A percentile compares a stretch with the other conserved stretches of the same genome.
Conservation (phyloP, 2,113 vertebrate species). For the Cyprinodon brontotheroides region DNA sequence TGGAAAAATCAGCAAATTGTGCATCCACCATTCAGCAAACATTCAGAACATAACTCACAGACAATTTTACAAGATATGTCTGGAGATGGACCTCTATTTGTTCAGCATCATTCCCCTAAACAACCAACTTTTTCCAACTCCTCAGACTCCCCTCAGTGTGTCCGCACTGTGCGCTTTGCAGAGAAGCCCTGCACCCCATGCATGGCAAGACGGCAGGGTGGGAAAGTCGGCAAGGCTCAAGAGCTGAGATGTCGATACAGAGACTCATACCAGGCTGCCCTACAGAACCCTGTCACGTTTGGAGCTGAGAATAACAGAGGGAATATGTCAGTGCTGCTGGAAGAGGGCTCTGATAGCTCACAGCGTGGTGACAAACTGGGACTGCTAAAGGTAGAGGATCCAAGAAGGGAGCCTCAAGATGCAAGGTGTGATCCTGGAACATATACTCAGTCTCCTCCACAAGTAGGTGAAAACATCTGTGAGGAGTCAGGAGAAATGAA, state of each 20-base stretch:
- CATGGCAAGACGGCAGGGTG: conserved; percentile 73
- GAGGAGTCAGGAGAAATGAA: conserved; percentile 63
- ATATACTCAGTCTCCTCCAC: conserved; percentile 15
- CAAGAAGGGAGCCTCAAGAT: conserved; percentile 29
- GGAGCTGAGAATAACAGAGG: conserved; percentile 43
- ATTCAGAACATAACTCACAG: conserved; percentile 17
- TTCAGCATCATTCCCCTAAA: conserved; percentile 30
- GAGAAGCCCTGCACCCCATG: conserved; percentile 79
- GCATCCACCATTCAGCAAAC: conserved; percentile 10
- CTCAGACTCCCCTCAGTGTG: conserved; percentile 41
- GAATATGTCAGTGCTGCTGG: conserved; percentile 67
- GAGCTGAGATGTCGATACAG: conserved; percentile 76
- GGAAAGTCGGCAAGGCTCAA: conserved; percentile 51
- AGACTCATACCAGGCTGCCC: conserved; percentile 79
- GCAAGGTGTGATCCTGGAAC: conserved; percentile 19
- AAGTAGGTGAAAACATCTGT: conserved; percentile 38
- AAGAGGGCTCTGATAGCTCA: conserved; percentile 59
- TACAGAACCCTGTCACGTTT: conserved; percentile 75
- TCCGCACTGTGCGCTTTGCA: conserved; percentile 59
- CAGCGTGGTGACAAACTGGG: conserved; percentile 15
- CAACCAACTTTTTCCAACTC: conserved; percentile 14
- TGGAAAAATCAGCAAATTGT: conserved; percentile 20
- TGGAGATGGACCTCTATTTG: conserved; percentile 12
- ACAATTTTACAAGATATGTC: conserved; percentile 25
- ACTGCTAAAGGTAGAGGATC: conserved; percentile 21